Percentiles rank a stretch among this genome's conserved stretches.
Evolutionary conservation across 2,113 vertebrate species (phyloP).

Genomic region (Speoplatyrhinus poulsoni): DNA sequence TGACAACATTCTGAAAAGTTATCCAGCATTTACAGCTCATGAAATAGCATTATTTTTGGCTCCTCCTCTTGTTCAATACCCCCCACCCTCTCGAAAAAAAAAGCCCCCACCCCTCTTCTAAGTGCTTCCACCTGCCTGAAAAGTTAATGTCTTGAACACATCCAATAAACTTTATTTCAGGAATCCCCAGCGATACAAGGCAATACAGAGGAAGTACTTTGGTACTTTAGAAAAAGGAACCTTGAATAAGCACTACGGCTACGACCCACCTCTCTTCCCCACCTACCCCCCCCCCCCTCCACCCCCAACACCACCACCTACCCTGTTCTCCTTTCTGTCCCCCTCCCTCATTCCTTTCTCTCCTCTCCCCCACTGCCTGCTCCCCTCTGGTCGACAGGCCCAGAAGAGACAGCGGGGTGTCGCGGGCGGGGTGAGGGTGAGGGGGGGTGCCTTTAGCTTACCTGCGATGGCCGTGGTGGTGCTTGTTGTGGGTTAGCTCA

Average conservation of each 20-base stretch:
- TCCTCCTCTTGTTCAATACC: constrained; percentile 48
- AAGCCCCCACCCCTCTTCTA: constrained; percentile 44
- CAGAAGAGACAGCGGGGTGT: constrained; percentile 68
- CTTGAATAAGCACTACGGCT: constrained; percentile 65
- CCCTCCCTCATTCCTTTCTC: constrained; percentile 71
- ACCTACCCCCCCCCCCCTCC: constrained; percentile 50
- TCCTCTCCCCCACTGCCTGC: constrained; percentile 67
- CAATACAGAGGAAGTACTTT: constrained; percentile 66
- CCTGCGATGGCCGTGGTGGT: constrained; percentile 82
- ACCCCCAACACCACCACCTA: constrained; percentile 45
- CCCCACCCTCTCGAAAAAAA: constrained; percentile 32
- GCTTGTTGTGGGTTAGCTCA: constrained; percentile 80
- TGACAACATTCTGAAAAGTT: constrained; percentile 61
- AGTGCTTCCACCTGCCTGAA: constrained; percentile 74
- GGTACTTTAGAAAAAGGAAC: constrained; percentile 59
- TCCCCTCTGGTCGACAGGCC: constrained; percentile 73
- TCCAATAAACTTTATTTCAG: constrained; percentile 71
- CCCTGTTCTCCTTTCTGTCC: constrained; percentile 65
- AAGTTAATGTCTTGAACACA: constrained; percentile 71
- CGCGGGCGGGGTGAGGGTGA: constrained; percentile 62
- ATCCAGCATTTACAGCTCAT: constrained; percentile 53
- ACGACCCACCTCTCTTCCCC: constrained; percentile 68
- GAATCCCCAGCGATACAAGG: constrained; percentile 54
- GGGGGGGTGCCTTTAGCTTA: constrained; percentile 74
- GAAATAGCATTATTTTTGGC: constrained; percentile 63